Conservation (phyloP, 2,888 invertebrate species). For the Aphodius granarius region DNA sequence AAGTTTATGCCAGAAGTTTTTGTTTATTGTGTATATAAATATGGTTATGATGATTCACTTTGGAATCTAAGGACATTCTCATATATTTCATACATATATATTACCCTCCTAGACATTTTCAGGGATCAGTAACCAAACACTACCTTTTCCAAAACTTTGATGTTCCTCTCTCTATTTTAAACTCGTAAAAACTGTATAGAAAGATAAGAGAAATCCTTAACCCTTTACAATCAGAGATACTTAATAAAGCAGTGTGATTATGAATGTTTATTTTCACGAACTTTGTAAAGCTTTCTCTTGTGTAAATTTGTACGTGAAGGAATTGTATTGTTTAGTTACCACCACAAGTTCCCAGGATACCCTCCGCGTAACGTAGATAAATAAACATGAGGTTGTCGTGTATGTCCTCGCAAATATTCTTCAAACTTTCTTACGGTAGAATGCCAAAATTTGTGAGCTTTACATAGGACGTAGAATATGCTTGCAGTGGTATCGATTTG, state of each 20-base stretch:
- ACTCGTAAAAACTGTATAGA: no score
- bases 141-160: no score
- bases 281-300: neutral
- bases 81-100: no score
- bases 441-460: neutral
- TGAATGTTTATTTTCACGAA: no score
- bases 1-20: neutral
- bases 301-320: neutral
- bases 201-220: no score
- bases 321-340: neutral
- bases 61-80: neutral
- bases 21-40: neutral
- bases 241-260: no score
- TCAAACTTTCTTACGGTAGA: neutral
- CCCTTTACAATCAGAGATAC: no score
- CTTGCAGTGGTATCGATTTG: neutral
- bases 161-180: no score
- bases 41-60: neutral
- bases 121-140: no score
- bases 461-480: neutral
- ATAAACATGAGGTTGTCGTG: neutral
- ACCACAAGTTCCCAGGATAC: neutral
- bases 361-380: neutral
- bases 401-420: neutral
- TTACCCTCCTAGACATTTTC: no score